These are phyloP conservation scores for Eulemur rubriventer DNA, from an alignment of 2,797 vertebrate species.

Conservation along the genomic window DNA sequence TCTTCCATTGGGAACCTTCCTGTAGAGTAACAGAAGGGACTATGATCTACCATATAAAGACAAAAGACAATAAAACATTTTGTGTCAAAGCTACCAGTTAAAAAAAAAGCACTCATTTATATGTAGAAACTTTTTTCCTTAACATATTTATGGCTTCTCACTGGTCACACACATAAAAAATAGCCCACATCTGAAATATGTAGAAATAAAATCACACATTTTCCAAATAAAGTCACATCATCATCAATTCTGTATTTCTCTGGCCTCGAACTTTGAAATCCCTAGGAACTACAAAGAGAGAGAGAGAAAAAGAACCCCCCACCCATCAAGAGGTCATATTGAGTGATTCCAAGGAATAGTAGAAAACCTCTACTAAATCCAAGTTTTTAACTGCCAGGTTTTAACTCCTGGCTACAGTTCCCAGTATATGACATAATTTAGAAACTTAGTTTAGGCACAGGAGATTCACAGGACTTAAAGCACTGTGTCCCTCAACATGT, in stretches of 20 bases:
- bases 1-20: neutral
- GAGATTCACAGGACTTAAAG: slow-evolving; percentile 49
- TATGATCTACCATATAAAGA: neutral
- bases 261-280: slow-evolving; percentile 23
- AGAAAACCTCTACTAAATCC: slow-evolving; percentile 30
- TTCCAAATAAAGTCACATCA: slow-evolving; percentile 46
- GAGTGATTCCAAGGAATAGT: slow-evolving; percentile 42
- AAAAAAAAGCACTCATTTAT: neutral
- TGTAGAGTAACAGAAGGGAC: neutral
- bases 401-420: slow-evolving; percentile 28
- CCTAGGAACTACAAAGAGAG: neutral
- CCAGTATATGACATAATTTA: slow-evolving; percentile 9
- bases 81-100: neutral
- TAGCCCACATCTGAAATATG: neutral
- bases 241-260: slow-evolving; percentile 45
- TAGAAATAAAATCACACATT: slow-evolving; percentile 34
- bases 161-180: neutral
- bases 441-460: slow-evolving; percentile 51
- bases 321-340: neutral
- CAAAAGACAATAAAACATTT: neutral
- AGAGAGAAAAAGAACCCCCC: neutral
- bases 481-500: neutral
- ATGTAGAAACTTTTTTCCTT: neutral
- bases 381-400: slow-evolving; percentile 44
- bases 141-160: neutral